phyloP scores from a whole-genome alignment of 2,797 vertebrate species.

The Manis pentadactyla region DNA sequence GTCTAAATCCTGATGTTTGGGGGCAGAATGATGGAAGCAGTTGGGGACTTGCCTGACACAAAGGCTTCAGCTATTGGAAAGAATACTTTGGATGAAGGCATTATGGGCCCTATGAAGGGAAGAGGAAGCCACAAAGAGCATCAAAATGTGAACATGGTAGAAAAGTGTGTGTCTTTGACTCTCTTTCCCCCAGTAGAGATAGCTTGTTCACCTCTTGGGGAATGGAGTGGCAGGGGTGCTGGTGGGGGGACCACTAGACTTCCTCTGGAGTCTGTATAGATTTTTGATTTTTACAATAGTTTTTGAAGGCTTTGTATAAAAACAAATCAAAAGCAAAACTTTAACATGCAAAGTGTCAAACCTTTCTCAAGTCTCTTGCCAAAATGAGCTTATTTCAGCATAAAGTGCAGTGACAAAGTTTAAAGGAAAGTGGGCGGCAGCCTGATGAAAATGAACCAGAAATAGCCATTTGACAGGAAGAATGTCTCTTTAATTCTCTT shows the following conservation, averaged over 20 bases:
- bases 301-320: constrained; percentile 14
- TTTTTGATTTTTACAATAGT: neutral
- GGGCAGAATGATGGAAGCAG: neutral
- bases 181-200: neutral
- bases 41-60: neutral
- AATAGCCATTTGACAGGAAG: neutral
- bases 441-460: neutral
- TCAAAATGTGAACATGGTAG: neutral
- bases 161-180: neutral
- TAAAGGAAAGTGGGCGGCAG: neutral
- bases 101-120: neutral
- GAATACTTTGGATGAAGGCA: neutral
- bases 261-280: neutral
- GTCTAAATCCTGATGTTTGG: constrained; percentile 43
- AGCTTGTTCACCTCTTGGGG: neutral
- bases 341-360: neutral
- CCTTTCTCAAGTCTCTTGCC: neutral
- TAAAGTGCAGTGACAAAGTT: neutral
- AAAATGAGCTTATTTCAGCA: neutral
- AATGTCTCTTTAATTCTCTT: neutral
- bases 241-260: neutral
- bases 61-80: neutral
- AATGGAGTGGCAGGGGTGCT: neutral
- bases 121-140: constrained; percentile 59
- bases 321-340: constrained; percentile 8